Evolutionary conservation across 1,140 invertebrate genomes (phyloP), one percentile per base, ranked within the genome.

Genomic region (Drosophila baimaii): DNA sequence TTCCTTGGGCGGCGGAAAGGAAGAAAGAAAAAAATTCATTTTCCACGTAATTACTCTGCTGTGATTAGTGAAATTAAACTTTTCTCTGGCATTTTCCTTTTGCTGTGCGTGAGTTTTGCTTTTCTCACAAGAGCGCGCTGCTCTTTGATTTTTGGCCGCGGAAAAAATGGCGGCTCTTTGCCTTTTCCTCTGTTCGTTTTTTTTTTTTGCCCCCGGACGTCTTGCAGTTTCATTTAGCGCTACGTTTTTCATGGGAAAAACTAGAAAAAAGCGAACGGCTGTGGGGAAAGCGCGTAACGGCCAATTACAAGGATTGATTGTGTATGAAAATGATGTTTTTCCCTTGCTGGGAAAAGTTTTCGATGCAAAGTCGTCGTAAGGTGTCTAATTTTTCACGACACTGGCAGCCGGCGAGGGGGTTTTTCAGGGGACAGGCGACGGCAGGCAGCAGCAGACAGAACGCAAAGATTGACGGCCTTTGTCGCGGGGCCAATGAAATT

Each of bases 11-110:
- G 54, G 75, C 31, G 54, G 41, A 41, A 68, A 56, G 64, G 37
- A 88, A 29, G 15, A 10, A 27, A 8, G 19, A 23, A 79, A 85
- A 90, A 86, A 91, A 90, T 85, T 91, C 85, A 91, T 91, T 91
- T 91, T 91, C 90, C 90, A 91, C 90, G 83, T 91, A 91, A 91
- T 91, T 91, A 90, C 90, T 85, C 90, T 85, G 88, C 90, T 91
- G 90, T 91, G 90, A 91, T 91, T 91, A 91, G 90, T 91, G 90
- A 91, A 91, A 91, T 91, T 90, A 91, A 91, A 91, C 90, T 91
- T 91, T 89, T 91, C 83, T 84, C 83, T 89, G 77, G 81, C 81
- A 72, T 84, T 84, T 89, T 47, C 77, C 69, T 79, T 78, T 79
- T 31, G 81, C 81, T 84, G 59, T 77, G 74, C 64, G 68, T 81